phyloP scores from a whole-genome alignment of 2,113 vertebrate genomes.

The Sebastes fasciatus region DNA sequence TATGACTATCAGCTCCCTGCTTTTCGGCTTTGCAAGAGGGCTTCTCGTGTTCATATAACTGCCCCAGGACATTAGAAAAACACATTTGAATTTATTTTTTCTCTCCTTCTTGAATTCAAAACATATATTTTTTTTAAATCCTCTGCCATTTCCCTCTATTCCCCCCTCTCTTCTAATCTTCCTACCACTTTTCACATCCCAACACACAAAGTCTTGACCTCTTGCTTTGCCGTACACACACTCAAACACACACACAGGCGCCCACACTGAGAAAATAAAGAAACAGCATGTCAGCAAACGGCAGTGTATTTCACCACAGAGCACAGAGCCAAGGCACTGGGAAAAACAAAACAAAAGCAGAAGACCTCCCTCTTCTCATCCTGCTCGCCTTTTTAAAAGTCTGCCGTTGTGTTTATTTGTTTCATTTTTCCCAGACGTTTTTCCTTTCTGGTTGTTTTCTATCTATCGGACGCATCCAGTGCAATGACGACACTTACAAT shows the following conservation, averaged over 20 bases:
- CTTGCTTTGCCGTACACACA: slow-evolving; percentile 47
- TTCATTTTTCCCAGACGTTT: slow-evolving; percentile 30
- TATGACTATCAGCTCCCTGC: slow-evolving; percentile 31
- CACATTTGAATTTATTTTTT: slow-evolving; percentile 31
- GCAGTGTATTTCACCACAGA: slow-evolving; percentile 77
- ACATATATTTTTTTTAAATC: neutral
- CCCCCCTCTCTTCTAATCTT: slow-evolving; percentile 15
- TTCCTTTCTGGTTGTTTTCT: slow-evolving; percentile 51
- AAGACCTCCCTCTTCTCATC: slow-evolving; percentile 48
- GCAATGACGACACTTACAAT: slow-evolving; percentile 66
- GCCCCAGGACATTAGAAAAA: slow-evolving; percentile 50
- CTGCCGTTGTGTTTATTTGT: slow-evolving; percentile 55
- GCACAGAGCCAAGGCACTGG: slow-evolving; percentile 66
- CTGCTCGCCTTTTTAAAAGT: slow-evolving; percentile 41
- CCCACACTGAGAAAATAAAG: slow-evolving; percentile 64
- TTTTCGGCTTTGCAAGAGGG: slow-evolving; percentile 17
- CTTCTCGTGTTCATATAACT: slow-evolving; percentile 46
- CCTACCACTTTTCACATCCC: slow-evolving; percentile 32
- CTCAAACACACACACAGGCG: slow-evolving; percentile 29
- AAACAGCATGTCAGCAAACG: slow-evolving; percentile 71
- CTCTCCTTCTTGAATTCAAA: slow-evolving; percentile 9
- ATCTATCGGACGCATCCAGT: slow-evolving; percentile 69
- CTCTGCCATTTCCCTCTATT: neutral
- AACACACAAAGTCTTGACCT: slow-evolving; percentile 41
- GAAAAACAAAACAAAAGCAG: slow-evolving; percentile 62